Evolutionary conservation across 2,797 vertebrate species (phyloP), one percentile per base, ranked within the genome.

Genomic region (Acridotheres tristis): DNA sequence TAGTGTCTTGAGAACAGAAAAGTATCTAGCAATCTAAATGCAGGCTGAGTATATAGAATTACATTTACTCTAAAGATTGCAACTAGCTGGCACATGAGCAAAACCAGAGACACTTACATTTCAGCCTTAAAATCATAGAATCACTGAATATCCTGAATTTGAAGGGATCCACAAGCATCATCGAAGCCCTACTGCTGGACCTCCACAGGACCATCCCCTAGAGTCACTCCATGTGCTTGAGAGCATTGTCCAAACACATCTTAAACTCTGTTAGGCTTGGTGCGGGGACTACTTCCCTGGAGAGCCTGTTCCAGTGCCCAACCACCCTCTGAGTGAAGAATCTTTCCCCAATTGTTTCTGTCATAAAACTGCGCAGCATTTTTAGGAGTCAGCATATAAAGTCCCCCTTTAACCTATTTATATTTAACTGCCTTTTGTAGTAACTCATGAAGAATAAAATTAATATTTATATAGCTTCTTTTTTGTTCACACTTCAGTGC

Each of bases 131-230:
- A 77, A 67, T 59, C 30, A 34, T 0, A 26, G n/a, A 77, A 61
- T 67, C 30, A 26, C 0, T 18, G 40, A 53, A 40, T 80, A 53
- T 30, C 5, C 21, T 67, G 54, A 81, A 5, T 61, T 54, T 26
- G 32, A 73, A 42, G 15, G 21, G 25, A 40, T 18, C 17, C 40
- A 59, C 29, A 73, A 47, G 21, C 12, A 30, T 34, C 21, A 53
- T 3, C 0, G 0, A 69, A 29, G 21, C 47, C 10, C 20, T 26
- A 3, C 3, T 66, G 5, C 21, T 34, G 29, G 12, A 5, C n/a
- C 21, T 40, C 12, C n/a, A 22, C 12, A 53, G 14, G 7, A n/a
- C 32, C 9, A 17, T 36, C 5, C 40, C 16, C 13, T 16, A 26
- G 27, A 29, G 13, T 51, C 4, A 11, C 22, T 18, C n/a, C 25